Evolutionary conservation across 2,797 vertebrate genomes (phyloP).

Genomic region (Enteromius afrohamiltoni): DNA sequence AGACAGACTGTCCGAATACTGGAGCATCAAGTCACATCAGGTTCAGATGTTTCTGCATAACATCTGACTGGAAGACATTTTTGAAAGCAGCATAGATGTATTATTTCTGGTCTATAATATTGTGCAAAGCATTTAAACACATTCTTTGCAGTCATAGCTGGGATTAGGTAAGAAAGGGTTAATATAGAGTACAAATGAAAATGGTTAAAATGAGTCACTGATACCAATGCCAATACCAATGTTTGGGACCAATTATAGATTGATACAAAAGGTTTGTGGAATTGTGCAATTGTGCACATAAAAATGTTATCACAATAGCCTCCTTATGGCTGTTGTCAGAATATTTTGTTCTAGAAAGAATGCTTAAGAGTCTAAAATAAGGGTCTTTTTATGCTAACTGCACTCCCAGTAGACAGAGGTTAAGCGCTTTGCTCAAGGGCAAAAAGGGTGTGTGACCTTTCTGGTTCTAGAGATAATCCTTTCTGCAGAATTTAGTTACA

Average conservation of each 20-base stretch:
- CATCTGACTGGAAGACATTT: constrained; percentile 4
- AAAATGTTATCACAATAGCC: neutral
- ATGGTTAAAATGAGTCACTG: constrained; percentile 18
- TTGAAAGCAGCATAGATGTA: neutral
- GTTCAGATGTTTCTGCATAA: constrained; percentile 11
- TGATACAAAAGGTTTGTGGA: constrained; percentile 15
- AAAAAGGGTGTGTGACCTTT: neutral
- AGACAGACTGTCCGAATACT: neutral
- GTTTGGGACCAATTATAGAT: constrained; percentile 24
- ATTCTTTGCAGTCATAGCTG: neutral
- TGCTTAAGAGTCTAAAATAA: neutral
- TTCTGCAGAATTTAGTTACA: constrained; percentile 14
- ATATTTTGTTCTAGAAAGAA: neutral
- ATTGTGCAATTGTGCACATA: constrained; percentile 18
- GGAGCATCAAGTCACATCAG: neutral
- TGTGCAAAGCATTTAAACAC: neutral
- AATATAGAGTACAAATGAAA: constrained; percentile 8
- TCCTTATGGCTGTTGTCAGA: neutral
- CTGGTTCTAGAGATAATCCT: neutral
- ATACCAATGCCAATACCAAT: constrained; percentile 3
- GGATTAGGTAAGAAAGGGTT: neutral
- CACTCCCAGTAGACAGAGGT: neutral
- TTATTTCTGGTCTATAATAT: neutral
- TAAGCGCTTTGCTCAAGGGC: constrained; percentile 1
- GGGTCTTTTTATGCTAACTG: neutral